phyloP scores from a whole-genome alignment of 2,888 invertebrate species.

The Gari tellinella region DNA sequence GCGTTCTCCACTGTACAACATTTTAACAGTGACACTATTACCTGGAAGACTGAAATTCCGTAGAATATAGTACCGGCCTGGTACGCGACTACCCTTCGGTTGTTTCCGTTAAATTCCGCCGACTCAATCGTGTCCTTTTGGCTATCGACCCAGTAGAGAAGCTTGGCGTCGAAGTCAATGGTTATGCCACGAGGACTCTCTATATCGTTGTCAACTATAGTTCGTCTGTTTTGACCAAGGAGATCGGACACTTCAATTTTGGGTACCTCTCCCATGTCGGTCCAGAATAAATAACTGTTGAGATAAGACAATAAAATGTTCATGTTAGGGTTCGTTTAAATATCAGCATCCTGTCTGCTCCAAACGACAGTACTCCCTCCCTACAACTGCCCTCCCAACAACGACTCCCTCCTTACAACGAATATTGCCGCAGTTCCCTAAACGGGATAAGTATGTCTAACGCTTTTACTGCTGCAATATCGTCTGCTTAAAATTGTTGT shows the following conservation, averaged over 20 bases:
- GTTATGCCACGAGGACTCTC: slow-evolving; percentile 85
- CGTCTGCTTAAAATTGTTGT: too few species aligned
- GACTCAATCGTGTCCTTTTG: slow-evolving; percentile 92
- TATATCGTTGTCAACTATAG: slow-evolving; percentile 68
- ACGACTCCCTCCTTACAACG: too few species aligned
- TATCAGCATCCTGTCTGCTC: too few species aligned
- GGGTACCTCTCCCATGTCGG: slow-evolving; percentile 76
- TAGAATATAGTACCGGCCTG: slow-evolving; percentile 73
- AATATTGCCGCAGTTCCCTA: too few species aligned
- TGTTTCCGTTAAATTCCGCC: slow-evolving; percentile 91
- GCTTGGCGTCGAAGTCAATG: slow-evolving; percentile 84
- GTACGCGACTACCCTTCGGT: slow-evolving; percentile 84
- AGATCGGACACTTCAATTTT: slow-evolving; percentile 78
- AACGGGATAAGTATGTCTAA: too few species aligned
- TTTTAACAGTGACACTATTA: slow-evolving; percentile 39
- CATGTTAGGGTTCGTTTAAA: too few species aligned
- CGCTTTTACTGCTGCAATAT: too few species aligned
- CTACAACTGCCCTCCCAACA: too few species aligned
- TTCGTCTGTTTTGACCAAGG: slow-evolving; percentile 72
- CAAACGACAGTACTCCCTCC: too few species aligned
- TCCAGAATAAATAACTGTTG: slow-evolving; percentile 80
- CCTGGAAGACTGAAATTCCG: slow-evolving; percentile 76
- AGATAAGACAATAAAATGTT: too few species aligned
- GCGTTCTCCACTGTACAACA: too few species aligned
- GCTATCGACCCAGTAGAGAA: slow-evolving; percentile 95